Conservation (phyloP, 1,140 invertebrate genomes). For the Samia ricini region DNA sequence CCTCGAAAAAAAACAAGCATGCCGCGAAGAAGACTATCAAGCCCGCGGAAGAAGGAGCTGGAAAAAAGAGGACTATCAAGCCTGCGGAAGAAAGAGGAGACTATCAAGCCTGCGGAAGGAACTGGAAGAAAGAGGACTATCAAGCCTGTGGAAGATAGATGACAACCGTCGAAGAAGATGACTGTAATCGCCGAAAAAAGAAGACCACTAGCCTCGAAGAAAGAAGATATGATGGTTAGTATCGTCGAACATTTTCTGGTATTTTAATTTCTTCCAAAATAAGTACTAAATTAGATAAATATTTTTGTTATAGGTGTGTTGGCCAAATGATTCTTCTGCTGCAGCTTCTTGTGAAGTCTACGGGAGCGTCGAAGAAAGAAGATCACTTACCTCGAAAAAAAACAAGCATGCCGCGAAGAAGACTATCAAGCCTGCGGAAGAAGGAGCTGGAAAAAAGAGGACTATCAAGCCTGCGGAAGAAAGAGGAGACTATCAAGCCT, state of each 20-base stretch:
- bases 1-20: no score
- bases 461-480: background rate
- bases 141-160: background rate
- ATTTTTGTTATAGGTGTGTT: background rate
- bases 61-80: background rate
- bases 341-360: no score
- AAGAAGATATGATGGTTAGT: background rate
- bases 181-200: background rate
- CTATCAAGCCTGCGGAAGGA: no score
- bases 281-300: background rate
- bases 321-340: no score
- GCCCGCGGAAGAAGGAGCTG: background rate
- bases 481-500: background rate
- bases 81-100: background rate
- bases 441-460: background rate
- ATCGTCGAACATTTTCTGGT: background rate
- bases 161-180: background rate
- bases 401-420: background rate
- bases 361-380: background rate
- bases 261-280: no score
- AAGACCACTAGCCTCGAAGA: background rate
- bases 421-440: background rate
- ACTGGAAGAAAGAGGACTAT: no score
- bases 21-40: background rate
- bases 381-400: background rate